A percentile compares a stretch with the other conserved stretches of the same genome.
phyloP scores from a whole-genome alignment of 2,888 invertebrate species.

The Diplazon laetatorius region DNA sequence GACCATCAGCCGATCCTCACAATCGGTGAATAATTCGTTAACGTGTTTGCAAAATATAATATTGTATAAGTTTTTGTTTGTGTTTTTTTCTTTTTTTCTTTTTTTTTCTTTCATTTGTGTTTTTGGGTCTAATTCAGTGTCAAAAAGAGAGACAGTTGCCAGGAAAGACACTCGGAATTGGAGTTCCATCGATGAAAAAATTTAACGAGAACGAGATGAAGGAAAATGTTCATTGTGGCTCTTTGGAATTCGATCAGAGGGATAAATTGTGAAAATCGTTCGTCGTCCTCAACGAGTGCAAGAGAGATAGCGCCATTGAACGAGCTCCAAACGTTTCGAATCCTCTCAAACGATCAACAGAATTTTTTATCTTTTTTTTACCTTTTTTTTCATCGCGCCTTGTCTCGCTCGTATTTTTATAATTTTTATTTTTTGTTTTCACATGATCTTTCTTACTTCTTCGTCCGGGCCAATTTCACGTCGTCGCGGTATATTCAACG shows the following conservation, averaged over 20 bases:
- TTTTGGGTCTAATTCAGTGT: constrained; percentile 8
- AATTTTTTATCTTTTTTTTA: constrained; percentile 1
- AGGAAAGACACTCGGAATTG: constrained; percentile 9
- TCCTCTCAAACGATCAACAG: no score
- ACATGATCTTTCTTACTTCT: no score
- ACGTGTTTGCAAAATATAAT: constrained; percentile 42
- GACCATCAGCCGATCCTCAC: constrained; percentile 16
- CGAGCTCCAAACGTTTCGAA: no score
- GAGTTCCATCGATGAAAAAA: constrained; percentile 9
- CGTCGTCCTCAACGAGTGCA: no score
- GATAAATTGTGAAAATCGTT: no score
- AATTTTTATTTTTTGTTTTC: no score
- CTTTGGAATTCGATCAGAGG: constrained; percentile 40
- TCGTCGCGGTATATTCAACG: constrained; percentile 42
- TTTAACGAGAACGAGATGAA: constrained; percentile 41
- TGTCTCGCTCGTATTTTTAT: no score
- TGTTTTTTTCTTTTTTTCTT: not conserved
- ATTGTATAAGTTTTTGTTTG: constrained; percentile 34
- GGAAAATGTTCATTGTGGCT: constrained; percentile 32
- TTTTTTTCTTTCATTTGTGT: not conserved
- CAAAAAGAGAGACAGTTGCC: constrained; percentile 26
- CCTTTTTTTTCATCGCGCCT: constrained; percentile 9
- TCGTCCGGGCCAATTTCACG: not conserved
- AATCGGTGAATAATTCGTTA: constrained; percentile 23
- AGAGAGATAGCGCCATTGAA: no score